Conservation (phyloP, 2,888 invertebrate genomes). For the Epinotia brunnichana region DNA sequence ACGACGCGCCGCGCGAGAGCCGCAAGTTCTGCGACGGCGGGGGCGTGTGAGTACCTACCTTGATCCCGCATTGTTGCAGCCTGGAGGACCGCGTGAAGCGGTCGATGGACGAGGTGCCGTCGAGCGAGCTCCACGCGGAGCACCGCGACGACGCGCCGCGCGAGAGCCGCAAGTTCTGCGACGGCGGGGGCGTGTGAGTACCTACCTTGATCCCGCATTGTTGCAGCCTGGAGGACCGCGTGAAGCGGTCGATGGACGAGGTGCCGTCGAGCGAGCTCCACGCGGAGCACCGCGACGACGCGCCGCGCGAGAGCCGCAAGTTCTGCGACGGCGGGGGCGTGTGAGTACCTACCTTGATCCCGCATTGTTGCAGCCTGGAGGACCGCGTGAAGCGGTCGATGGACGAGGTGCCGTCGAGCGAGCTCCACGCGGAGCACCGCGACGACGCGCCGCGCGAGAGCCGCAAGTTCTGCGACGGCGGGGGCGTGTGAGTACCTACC, state of each 20-base stretch:
- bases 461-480: slow-evolving; percentile 92
- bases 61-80: slow-evolving; percentile 6
- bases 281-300: slow-evolving; percentile 59
- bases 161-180: slow-evolving; percentile 89
- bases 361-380: slow-evolving; percentile 26
- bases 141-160: slow-evolving; percentile 57
- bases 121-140: slow-evolving; percentile 56
- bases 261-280: slow-evolving; percentile 52
- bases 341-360: slow-evolving; percentile 79
- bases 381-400: slow-evolving; percentile 32
- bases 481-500: slow-evolving; percentile 90
- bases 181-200: slow-evolving; percentile 93
- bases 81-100: slow-evolving; percentile 37
- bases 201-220: background rate
- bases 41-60: slow-evolving; percentile 87
- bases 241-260: slow-evolving; percentile 38
- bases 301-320: slow-evolving; percentile 80
- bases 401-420: slow-evolving; percentile 49
- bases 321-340: slow-evolving; percentile 95
- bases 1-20: slow-evolving; percentile 63
- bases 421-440: slow-evolving; percentile 61
- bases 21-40: slow-evolving; percentile 93
- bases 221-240: slow-evolving; percentile 36
- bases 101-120: slow-evolving; percentile 44
- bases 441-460: slow-evolving; percentile 62